phyloP scores from a whole-genome alignment of 1,140 invertebrate species.

The Delia radicum region DNA sequence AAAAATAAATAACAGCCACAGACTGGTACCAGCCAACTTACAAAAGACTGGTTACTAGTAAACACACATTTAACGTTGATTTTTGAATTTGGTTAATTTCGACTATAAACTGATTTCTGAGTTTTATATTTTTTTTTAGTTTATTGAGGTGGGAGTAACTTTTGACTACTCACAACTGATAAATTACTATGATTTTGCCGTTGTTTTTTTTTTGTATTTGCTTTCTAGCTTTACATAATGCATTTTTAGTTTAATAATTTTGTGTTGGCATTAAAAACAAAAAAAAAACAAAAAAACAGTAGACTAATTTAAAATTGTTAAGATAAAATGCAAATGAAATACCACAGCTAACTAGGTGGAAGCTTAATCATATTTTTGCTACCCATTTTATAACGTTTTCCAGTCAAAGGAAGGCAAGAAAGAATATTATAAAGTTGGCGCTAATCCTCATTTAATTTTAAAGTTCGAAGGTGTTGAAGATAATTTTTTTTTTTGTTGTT shows the following conservation, averaged over 20 bases:
- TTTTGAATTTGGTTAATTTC: constrained; percentile 15
- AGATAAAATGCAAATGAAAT: constrained; percentile 21
- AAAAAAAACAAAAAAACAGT: neutral
- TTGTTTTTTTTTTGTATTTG: neutral
- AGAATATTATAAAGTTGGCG: constrained; percentile 5
- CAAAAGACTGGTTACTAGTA: neutral
- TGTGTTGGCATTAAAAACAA: constrained; percentile 7
- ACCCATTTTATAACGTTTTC: neutral
- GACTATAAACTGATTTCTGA: constrained; percentile 2
- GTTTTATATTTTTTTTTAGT: neutral
- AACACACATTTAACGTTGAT: neutral
- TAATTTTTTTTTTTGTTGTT: constrained; percentile 40
- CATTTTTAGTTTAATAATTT: constrained; percentile 6
- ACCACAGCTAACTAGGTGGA: neutral
- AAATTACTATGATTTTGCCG: constrained; percentile 12
- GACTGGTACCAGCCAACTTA: neutral
- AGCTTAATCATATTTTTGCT: constrained; percentile 7
- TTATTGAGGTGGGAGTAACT: neutral
- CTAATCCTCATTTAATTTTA: constrained; percentile 57
- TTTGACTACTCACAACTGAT: neutral
- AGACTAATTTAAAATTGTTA: constrained; percentile 22
- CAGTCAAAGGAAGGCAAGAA: neutral
- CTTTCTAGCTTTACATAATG: neutral
- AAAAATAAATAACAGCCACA: constrained; percentile 3
- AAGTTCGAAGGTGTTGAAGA: constrained; percentile 56